Percentiles rank a stretch among this genome's conserved stretches.
Conservation (phyloP, 2,888 invertebrate species). For the Gasteruption jaculator region DNA sequence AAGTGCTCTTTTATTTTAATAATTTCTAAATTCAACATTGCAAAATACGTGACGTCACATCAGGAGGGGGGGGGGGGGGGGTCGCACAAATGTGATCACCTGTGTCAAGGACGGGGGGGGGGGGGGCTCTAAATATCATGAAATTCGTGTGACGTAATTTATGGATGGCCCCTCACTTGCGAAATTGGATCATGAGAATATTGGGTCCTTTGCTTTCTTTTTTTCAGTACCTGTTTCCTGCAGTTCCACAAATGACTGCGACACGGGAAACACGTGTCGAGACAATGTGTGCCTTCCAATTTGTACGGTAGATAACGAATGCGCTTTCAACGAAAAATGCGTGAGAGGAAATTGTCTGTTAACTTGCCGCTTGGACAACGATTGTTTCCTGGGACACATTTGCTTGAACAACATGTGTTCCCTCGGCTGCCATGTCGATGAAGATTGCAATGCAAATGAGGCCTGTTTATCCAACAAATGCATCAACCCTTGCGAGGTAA, state of each 20-base stretch:
- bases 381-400: conserved; percentile 88
- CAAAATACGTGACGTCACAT: too few relatives aligned
- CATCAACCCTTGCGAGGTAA: conserved; percentile 69
- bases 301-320: conserved; percentile 73
- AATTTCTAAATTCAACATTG: too few relatives aligned
- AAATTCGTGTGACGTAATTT: too few relatives aligned
- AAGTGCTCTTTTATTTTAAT: too few relatives aligned
- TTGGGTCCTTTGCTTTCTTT: conserved; percentile 2
- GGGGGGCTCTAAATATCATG: too few relatives aligned
- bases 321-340: conserved; percentile 88
- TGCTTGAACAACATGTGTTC: conserved; percentile 82
- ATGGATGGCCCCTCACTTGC: too few relatives aligned
- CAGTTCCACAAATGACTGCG: conserved; percentile 66
- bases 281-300: conserved; percentile 78
- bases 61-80: too few relatives aligned
- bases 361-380: conserved; percentile 86
- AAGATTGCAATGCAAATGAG: conserved; percentile 82
- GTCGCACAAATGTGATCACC: too few relatives aligned
- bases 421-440: conserved; percentile 80
- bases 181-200: too few relatives aligned
- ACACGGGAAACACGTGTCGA: conserved; percentile 67
- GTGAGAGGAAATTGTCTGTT: conserved; percentile 76
- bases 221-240: conserved; percentile 73
- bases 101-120: too few relatives aligned
- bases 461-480: conserved; percentile 79